Base-by-base conservation (phyloP, 2,797 vertebrate species). In the Sebastiscus albofasciatus region DNA sequence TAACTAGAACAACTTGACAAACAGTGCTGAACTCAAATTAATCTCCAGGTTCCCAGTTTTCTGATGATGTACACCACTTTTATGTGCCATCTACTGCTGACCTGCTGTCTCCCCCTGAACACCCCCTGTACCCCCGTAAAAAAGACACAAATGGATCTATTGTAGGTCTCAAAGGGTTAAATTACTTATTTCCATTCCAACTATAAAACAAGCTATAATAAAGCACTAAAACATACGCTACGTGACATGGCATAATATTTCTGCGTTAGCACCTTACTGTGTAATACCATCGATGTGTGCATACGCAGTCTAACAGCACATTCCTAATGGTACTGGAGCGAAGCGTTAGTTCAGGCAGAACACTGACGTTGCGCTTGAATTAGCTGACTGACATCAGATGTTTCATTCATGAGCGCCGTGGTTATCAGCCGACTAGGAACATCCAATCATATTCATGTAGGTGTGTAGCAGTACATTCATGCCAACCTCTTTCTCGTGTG, bases 1-100 rank as follows among this genome's bases (percentile, higher is more conserved):
- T 46, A 2, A 46, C 42, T 20, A 0, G 2, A 46, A 46, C 42
- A 0, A 46, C 7, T 46, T 46, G 42, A 46, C 42, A 46, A 7
- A 46, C 42, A 46, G 16, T 46, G 42, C 42, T 46, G 42, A 46
- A 16, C 16, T 46, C 42, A 46, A 8, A 46, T 46, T 46, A 46
- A 46, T 46, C 16, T 46, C 0, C 16, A 0, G 42, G 0, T 46
- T 46, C 42, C 0, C 42, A 46, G 42, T 1, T 46, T 0, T 20
- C 16, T 3, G 42, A 46, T 46, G 42, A 0, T 46, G 42, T 46
- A 18, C 16, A 46, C 42, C 42, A 46, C 42, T 46, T 46, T 16
- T 46, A 46, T 46, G 39, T 46, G 39, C 16, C 39, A 46, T 46
- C 39, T 46, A 20, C 42, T 46, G 16, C 0, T 20, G 42, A 20